Evolutionary conservation across 2,113 vertebrate species (phyloP).

Genomic region (Lophochroa leadbeateri): DNA sequence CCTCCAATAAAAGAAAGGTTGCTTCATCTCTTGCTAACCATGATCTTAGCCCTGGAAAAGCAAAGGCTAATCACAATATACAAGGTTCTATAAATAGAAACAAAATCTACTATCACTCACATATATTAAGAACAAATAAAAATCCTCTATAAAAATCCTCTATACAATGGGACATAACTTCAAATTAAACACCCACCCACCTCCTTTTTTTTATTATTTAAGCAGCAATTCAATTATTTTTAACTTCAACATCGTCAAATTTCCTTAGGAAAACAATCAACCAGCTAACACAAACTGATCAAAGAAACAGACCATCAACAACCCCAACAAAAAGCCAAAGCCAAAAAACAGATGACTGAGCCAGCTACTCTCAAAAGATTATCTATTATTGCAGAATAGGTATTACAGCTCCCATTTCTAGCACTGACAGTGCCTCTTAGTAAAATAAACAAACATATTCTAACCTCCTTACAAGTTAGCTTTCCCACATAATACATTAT

Average conservation of each 20-base stretch:
- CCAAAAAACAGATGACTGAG: neutral
- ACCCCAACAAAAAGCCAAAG: neutral
- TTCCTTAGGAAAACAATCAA: neutral
- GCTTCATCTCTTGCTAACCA: neutral
- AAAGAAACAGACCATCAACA: neutral
- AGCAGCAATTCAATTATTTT: neutral
- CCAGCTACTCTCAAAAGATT: neutral
- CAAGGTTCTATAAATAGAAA: neutral
- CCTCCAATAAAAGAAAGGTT: neutral
- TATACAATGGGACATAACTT: neutral
- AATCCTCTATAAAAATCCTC: neutral
- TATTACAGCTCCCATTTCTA: neutral
- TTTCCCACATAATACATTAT: neutral
- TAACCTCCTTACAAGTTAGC: neutral
- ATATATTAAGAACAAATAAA: neutral
- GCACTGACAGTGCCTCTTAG: neutral
- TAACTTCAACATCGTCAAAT: neutral
- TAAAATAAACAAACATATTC: neutral
- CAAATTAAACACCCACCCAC: neutral
- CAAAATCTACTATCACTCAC: neutral
- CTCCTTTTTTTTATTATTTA: neutral
- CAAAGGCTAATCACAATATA: neutral
- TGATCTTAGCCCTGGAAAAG: neutral
- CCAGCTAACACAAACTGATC: neutral
- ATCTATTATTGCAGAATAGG: neutral